Percentiles rank a stretch among this genome's conserved stretches.
Conservation (phyloP, 2,888 invertebrate species). For the Tortricodes alternella region DNA sequence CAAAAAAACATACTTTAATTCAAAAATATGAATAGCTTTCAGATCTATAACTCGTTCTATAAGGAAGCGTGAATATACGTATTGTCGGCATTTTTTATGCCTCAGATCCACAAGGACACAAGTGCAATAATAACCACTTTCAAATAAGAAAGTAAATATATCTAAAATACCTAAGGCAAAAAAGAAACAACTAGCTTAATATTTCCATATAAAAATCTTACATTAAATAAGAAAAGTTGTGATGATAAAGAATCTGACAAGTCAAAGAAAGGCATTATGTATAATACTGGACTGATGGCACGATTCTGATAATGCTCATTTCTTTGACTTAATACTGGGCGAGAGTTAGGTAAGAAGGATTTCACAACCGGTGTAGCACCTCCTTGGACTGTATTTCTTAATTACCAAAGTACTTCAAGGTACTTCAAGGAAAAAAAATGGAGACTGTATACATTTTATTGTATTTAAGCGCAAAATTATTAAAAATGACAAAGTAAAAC, state of each 20-base stretch:
- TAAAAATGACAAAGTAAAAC: constrained; percentile 32
- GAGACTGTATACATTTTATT: constrained; percentile 2
- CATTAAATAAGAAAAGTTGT: constrained; percentile 80
- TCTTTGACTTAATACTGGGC: constrained; percentile 81
- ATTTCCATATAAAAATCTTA: constrained; percentile 78
- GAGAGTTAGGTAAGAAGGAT: constrained; percentile 76
- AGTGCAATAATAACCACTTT: constrained; percentile 78
- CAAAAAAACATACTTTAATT: constrained; percentile 67
- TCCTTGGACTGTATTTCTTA: constrained; percentile 57
- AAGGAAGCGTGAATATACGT: constrained; percentile 78
- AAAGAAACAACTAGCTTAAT: constrained; percentile 79
- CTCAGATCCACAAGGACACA: constrained; percentile 82
- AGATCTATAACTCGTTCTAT: constrained; percentile 61
- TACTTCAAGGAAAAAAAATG: background rate
- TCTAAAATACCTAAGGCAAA: constrained; percentile 75
- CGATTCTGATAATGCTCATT: constrained; percentile 72
- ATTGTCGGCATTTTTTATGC: constrained; percentile 58
- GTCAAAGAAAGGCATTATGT: constrained; percentile 74
- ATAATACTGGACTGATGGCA: constrained; percentile 81
- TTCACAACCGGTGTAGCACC: constrained; percentile 80
- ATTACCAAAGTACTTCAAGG: constrained; percentile 47
- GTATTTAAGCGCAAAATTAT: constrained; percentile 35
- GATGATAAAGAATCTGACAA: constrained; percentile 73
- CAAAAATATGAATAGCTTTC: constrained; percentile 70
- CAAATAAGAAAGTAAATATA: constrained; percentile 75